These are phyloP conservation scores for Coenobita brevimanus DNA, from an alignment of 1,140 invertebrate genomes.

Conservation along the genomic window DNA sequence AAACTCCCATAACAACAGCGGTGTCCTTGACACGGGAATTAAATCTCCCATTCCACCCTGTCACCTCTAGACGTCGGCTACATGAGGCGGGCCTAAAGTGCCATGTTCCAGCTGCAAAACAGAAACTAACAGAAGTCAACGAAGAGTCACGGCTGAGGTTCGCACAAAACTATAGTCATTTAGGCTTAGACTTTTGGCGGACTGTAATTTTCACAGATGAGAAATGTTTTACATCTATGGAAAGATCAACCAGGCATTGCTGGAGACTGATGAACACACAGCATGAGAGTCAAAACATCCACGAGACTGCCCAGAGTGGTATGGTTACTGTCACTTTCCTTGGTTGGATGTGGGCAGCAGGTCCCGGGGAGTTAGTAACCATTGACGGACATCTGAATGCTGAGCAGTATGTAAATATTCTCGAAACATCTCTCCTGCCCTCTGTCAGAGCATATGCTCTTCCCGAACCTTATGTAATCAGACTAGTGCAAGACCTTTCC, in stretches of 20 bases:
- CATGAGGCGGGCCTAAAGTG: not conserved
- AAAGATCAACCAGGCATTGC: not conserved
- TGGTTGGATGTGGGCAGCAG: not conserved
- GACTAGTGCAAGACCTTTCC: not conserved
- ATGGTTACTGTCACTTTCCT: not conserved
- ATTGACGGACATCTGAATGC: too few relatives aligned
- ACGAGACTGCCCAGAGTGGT: not conserved
- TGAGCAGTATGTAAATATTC: too few relatives aligned
- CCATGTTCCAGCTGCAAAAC: not conserved
- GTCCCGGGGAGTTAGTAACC: too few relatives aligned
- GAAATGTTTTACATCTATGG: not conserved
- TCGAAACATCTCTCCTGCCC: too few relatives aligned
- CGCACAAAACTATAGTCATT: not conserved
- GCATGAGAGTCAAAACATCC: not conserved
- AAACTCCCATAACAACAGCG: not conserved
- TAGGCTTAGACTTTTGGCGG: not conserved
- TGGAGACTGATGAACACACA: not conserved
- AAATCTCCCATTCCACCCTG: not conserved
- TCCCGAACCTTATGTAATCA: too few relatives aligned
- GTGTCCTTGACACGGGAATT: not conserved
- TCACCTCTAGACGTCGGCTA: not conserved
- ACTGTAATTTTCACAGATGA: conserved; percentile 7
- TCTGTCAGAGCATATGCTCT: too few relatives aligned
- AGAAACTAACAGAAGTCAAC: not conserved
- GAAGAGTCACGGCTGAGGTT: not conserved